phyloP scores from a whole-genome alignment of 2,888 invertebrate species.

The Pammene fasciana region DNA sequence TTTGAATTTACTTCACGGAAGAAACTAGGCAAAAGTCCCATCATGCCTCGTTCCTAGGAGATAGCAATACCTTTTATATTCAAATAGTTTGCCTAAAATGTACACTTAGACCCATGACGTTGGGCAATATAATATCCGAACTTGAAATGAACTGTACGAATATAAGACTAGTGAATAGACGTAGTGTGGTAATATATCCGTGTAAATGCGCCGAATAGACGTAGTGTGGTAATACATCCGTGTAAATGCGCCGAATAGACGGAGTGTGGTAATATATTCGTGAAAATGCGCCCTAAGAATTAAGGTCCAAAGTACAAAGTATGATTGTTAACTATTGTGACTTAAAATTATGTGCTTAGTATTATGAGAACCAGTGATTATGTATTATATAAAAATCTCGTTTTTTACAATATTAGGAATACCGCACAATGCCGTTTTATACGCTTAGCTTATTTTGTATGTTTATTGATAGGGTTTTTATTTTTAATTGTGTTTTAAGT shows the following conservation, averaged over 20 bases:
- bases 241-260: conserved; percentile 16
- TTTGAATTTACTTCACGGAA: no score
- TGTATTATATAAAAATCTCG: conserved; percentile 44
- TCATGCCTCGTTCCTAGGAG: no score
- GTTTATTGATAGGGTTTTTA: conserved; percentile 59
- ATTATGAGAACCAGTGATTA: conserved; percentile 40
- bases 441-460: conserved; percentile 69
- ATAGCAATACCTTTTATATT: no score
- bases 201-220: conserved; percentile 16
- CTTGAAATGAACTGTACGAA: conserved; percentile 12
- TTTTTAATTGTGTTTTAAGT: conserved; percentile 60
- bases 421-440: conserved; percentile 68
- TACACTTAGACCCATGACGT: neutral
- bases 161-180: conserved; percentile 16
- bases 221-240: conserved; percentile 14
- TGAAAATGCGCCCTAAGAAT: conserved; percentile 10
- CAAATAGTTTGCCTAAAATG: neutral
- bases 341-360: conserved; percentile 48
- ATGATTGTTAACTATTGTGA: conserved; percentile 50
- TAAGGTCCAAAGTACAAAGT: conserved; percentile 70
- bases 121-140: no score
- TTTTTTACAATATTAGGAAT: conserved; percentile 33
- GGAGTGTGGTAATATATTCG: conserved; percentile 12
- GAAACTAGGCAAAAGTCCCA: no score
- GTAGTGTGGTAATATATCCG: conserved; percentile 15